phyloP scores from a whole-genome alignment of 2,888 invertebrate species.

The Vannuccia rotundouncinata region DNA sequence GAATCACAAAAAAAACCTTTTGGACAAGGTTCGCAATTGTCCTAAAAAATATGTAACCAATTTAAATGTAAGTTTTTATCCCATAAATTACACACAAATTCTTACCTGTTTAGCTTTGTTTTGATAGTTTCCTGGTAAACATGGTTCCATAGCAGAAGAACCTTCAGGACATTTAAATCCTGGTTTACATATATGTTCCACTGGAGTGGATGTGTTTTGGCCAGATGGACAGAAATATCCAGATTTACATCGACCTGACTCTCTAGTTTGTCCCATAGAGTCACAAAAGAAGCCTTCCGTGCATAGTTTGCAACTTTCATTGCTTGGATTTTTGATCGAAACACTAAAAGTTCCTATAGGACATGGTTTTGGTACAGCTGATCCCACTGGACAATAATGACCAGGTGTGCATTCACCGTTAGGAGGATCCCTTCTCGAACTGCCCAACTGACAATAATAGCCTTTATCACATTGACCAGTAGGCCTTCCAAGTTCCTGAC shows the following conservation, averaged over 20 bases:
- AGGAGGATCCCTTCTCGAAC: slow-evolving; percentile 41
- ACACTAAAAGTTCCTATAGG: background rate
- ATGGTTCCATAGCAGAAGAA: background rate
- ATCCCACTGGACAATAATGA: background rate
- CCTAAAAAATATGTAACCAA: background rate
- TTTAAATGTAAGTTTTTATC: background rate
- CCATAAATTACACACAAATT: no score
- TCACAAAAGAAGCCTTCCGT: background rate
- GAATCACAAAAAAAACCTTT: background rate
- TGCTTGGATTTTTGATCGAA: background rate
- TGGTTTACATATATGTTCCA: background rate
- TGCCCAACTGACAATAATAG: slow-evolving; percentile 36
- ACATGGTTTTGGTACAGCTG: background rate
- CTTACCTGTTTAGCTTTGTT: background rate
- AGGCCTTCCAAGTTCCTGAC: background rate
- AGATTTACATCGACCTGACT: background rate
- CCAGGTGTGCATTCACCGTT: background rate
- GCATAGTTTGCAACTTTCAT: background rate
- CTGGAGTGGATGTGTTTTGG: background rate
- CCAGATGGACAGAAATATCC: background rate
- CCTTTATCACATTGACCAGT: background rate
- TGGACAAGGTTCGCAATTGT: background rate
- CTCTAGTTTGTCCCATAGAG: background rate
- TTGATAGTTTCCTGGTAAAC: background rate
- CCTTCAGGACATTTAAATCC: background rate